phyloP scores from a whole-genome alignment of 2,888 invertebrate genomes.

The Folsomia manolachei region DNA sequence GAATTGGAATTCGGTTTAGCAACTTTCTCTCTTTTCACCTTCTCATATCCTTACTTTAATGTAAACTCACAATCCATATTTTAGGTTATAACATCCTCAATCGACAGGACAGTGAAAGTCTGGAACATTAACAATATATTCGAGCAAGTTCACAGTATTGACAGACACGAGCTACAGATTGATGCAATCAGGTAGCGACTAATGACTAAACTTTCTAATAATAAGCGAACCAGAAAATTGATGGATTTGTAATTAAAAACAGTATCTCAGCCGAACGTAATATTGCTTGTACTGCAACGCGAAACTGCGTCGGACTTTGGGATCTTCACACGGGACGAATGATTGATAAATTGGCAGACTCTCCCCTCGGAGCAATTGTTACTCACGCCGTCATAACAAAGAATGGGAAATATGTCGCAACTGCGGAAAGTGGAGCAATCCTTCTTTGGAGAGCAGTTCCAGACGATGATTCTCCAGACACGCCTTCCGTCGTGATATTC shows the following conservation, averaged over 20 bases:
- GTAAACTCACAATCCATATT: not conserved
- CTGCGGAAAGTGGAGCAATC: conserved; percentile 87
- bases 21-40: too few species aligned
- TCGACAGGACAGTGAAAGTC: conserved; percentile 95
- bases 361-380: conserved; percentile 88
- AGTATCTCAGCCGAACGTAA: conserved; percentile 75
- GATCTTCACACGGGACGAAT: conserved; percentile 80
- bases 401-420: conserved; percentile 76
- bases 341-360: conserved; percentile 82
- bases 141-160: conserved; percentile 93
- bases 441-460: conserved; percentile 78
- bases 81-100: conserved; percentile 84
- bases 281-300: conserved; percentile 85
- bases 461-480: not conserved
- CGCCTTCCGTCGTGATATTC: conserved; percentile 61
- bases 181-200: conserved; percentile 75
- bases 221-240: too few species aligned
- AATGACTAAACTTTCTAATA: conserved; percentile 8
- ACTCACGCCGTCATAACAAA: conserved; percentile 87
- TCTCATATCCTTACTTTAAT: not conserved
- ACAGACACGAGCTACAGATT: conserved; percentile 90
- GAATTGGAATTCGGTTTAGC: too few species aligned
- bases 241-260: too few species aligned
- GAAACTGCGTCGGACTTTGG: conserved; percentile 95
- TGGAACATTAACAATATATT: conserved; percentile 99